Evolutionary conservation across 2,113 vertebrate genomes (phyloP).

Genomic region (Corynorhinus townsendii): DNA sequence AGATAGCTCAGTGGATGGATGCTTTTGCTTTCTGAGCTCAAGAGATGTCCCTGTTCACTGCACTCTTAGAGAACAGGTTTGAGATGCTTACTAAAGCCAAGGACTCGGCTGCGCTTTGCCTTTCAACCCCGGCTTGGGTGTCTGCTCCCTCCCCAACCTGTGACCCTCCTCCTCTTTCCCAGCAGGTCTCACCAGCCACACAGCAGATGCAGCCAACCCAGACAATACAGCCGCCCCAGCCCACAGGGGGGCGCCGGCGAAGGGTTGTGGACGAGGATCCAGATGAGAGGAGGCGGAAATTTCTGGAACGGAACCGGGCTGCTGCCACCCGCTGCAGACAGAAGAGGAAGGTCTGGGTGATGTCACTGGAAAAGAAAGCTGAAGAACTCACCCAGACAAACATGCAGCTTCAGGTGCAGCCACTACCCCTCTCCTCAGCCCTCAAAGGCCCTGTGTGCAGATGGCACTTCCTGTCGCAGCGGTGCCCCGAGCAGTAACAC

Average conservation of each 20-base stretch:
- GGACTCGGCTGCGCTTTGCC: neutral
- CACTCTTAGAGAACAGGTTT: neutral
- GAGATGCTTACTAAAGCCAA: neutral
- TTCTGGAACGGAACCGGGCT: slow-evolving; percentile 97
- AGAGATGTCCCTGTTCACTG: neutral
- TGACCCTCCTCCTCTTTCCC: neutral
- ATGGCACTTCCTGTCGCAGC: neutral
- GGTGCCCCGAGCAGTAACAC: slow-evolving; percentile 28
- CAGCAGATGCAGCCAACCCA: slow-evolving; percentile 99
- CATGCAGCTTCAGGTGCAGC: slow-evolving; percentile 98
- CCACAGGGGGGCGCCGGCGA: slow-evolving; percentile 93
- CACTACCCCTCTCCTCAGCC: slow-evolving; percentile 64
- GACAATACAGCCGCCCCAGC: slow-evolving; percentile 92
- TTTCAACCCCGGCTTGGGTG: neutral
- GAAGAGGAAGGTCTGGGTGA: slow-evolving; percentile 99
- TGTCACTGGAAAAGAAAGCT: slow-evolving; percentile 99
- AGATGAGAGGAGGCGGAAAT: slow-evolving; percentile 96
- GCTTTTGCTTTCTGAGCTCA: neutral
- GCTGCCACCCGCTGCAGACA: slow-evolving; percentile 98
- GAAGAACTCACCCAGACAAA: slow-evolving; percentile 99
- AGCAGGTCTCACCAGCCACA: slow-evolving; percentile 93
- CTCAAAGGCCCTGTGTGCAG: slow-evolving; percentile 78
- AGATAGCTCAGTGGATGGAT: neutral
- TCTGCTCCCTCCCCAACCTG: neutral
- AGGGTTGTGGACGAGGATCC: slow-evolving; percentile 97